phyloP scores from a whole-genome alignment of 2,113 vertebrate species.

The Microtus oregoni region DNA sequence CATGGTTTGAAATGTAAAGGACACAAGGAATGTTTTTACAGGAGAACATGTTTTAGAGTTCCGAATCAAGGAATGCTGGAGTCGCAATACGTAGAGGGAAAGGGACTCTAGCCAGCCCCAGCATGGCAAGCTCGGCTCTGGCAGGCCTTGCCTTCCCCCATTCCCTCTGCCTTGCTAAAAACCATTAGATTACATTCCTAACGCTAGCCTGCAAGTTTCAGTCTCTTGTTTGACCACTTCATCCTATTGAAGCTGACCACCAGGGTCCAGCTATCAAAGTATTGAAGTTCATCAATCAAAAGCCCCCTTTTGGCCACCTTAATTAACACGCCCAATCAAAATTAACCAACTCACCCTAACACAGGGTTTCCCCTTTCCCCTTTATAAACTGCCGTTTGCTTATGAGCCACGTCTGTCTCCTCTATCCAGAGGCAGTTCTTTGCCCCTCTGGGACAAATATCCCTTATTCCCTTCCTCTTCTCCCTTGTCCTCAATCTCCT shows the following conservation, averaged over 20 bases:
- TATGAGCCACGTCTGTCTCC: background rate
- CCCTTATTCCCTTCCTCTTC: background rate
- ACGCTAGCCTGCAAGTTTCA: background rate
- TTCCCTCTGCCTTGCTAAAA: background rate
- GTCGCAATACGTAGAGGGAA: background rate
- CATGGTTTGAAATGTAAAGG: conserved; percentile 27
- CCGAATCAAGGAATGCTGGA: background rate
- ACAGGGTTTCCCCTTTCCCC: background rate
- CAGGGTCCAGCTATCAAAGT: background rate
- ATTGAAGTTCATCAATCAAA: background rate
- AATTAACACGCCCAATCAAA: background rate
- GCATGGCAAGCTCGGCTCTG: background rate
- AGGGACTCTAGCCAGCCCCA: background rate
- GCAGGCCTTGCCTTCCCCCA: background rate
- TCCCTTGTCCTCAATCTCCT: background rate
- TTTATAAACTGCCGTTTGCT: background rate
- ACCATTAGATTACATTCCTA: background rate
- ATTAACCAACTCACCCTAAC: background rate
- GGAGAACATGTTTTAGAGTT: background rate
- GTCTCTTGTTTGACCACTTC: background rate
- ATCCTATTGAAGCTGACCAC: background rate
- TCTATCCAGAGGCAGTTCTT: background rate
- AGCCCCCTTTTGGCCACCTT: background rate
- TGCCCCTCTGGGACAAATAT: background rate
- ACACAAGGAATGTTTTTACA: background rate